Evolutionary conservation across 2,797 vertebrate genomes (phyloP).

Genomic region (Limnodromus scolopaceus): DNA sequence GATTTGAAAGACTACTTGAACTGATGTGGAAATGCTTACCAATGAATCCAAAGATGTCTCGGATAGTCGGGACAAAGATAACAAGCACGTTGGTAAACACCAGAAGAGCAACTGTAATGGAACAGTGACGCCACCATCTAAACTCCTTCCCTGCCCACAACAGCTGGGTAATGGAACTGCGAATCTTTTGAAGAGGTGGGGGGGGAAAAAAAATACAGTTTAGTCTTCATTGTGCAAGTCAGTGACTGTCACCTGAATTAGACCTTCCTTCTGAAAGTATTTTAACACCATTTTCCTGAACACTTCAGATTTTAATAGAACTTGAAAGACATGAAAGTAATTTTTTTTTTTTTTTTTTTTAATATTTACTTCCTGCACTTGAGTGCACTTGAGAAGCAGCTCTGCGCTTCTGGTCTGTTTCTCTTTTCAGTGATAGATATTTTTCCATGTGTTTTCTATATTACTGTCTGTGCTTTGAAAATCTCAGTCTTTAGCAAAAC

Average conservation of each 20-base stretch:
- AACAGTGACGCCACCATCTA: constrained; percentile 89
- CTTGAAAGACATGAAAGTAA: neutral
- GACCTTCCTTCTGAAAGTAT: neutral
- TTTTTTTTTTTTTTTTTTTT: too few relatives aligned
- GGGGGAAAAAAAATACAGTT: neutral
- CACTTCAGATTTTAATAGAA: neutral
- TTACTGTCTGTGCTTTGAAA: too few relatives aligned
- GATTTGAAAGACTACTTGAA: neutral
- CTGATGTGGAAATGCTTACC: constrained; percentile 76
- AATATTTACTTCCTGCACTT: neutral
- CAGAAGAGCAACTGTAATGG: constrained; percentile 87
- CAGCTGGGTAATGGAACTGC: constrained; percentile 91
- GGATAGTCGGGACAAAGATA: constrained; percentile 94
- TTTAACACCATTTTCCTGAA: neutral
- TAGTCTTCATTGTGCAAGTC: neutral
- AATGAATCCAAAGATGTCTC: constrained; percentile 96
- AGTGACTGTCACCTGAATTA: neutral
- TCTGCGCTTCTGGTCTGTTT: neutral
- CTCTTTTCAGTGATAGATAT: neutral
- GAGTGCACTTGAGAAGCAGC: neutral
- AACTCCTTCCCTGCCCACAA: constrained; percentile 88
- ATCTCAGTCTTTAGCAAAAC: neutral
- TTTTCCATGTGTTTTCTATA: too few relatives aligned
- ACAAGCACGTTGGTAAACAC: constrained; percentile 87
- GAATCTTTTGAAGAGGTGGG: constrained; percentile 81